Base-by-base conservation (phyloP, 2,888 invertebrate species). In the Harpagoxenus sublaevis region DNA sequence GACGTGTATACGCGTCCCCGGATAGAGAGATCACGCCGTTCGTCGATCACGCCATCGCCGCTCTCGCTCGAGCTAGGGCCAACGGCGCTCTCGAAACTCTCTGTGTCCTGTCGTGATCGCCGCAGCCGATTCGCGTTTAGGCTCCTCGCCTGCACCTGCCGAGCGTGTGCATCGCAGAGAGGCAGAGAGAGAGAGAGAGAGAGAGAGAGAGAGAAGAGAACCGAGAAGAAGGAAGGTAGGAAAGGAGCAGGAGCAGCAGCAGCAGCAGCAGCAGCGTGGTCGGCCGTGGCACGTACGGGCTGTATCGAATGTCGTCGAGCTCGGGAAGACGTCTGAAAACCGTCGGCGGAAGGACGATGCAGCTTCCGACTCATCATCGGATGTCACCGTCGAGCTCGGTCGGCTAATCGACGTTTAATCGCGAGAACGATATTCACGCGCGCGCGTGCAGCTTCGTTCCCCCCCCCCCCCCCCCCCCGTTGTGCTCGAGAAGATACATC, bases 261-360 rank as follows among this genome's bases (percentile, higher is more conserved):
- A 23, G 23, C 23, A 23, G 23, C 8, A 65, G 57, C 48, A 31
- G 53, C 75, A 70, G 57, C 39, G 81, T 82, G 79, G 57, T 74
- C 18, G 82, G 70, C 77, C 60, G 77, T 70, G 78, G 55, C 78
- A 65, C 48, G 45, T 74, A 65, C 48, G 45, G 48, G 45, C 68
- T 70, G 62, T 42, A 75, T 74, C 89, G 86, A 89, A 89, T 89
- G 88, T 87, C 88, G 78, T 74, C 68, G 66, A 78, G 68, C 10
- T 74, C 74, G 48, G 51, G 39, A 84, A 60, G 62, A 63, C 70
- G 86, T 31, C 66, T 62, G 39, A 51, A 18, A 15, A 79, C 42
- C 71, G 62, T 68, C 65, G 60, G 28, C 82, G 82, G 79, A 83
- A 74, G 71, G 42, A 89, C 75, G 73, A 81, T 86, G 88, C 86